A percentile compares a stretch with the other conserved stretches of the same genome.
These are phyloP conservation scores for Drosophila lutescens DNA, from an alignment of 2,888 invertebrate genomes.

Conservation along the genomic window DNA sequence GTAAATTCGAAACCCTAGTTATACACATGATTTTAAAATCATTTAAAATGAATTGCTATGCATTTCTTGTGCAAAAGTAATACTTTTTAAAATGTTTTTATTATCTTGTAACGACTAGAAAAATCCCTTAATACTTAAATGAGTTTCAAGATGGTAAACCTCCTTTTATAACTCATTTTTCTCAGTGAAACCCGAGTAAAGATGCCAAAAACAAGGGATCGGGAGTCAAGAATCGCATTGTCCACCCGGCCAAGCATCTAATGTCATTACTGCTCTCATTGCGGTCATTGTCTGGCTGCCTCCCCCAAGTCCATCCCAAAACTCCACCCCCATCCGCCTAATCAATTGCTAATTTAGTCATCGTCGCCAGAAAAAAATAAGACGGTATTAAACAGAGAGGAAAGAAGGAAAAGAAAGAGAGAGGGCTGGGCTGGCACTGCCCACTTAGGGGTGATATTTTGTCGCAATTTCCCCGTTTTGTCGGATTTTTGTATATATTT, in stretches of 20 bases:
- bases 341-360: conserved; percentile 76
- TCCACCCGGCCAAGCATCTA: conserved; percentile 49
- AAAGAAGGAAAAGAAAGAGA: neutral
- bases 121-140: too few relatives aligned
- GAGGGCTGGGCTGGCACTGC: conserved; percentile 6
- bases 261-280: conserved; percentile 76
- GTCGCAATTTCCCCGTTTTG: conserved; percentile 21
- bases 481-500: conserved; percentile 71
- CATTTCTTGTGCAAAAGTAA: too few relatives aligned
- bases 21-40: too few relatives aligned
- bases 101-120: too few relatives aligned
- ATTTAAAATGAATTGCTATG: too few relatives aligned
- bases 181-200: neutral
- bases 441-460: conserved; percentile 59
- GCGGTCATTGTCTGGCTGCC: conserved; percentile 58
- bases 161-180: neutral
- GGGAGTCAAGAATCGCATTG: conserved; percentile 14
- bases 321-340: conserved; percentile 35
- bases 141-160: too few relatives aligned
- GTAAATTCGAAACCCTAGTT: too few relatives aligned
- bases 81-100: too few relatives aligned
- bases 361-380: conserved; percentile 48
- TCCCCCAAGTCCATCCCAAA: conserved; percentile 2
- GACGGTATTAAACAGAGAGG: neutral
- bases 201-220: conserved; percentile 1